Base-by-base conservation (phyloP, 1,140 invertebrate species). In the Meteorus sp. region DNA sequence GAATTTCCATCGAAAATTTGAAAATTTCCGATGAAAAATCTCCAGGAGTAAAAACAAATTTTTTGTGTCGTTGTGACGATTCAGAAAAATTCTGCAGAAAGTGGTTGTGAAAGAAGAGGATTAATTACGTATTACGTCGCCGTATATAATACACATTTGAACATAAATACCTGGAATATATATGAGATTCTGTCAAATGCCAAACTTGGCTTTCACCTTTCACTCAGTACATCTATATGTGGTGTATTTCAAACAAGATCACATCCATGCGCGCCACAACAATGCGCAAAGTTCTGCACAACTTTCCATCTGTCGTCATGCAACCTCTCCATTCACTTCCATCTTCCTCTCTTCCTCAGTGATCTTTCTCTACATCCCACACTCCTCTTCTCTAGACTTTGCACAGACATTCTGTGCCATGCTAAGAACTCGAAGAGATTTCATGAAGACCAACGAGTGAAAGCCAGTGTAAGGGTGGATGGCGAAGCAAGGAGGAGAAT, bases 231-330 rank as follows among this genome's bases (percentile, higher is more conserved):
- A 25, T n/a, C 35, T 13, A n/a, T 39, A 39, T 19, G 25, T 33
- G 11, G 19, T 51, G 39, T 60, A 44, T 59, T 54, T 59, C 58
- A 67, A 65, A 65, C 68, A 69, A 70, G 64, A 67, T 70, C 59
- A 64, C 60, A 66, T 60, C 68, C 56, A 57, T 22, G 48, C 47
- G 57, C 60, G 59, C 69, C 67, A 69, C 69, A 71, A 68, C 47
- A 50, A 50, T 50, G 47, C 47, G 9, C 47, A 13, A 50, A 50
- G 27, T 50, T 50, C 27, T 50, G 25, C 3, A 13, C 2, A 27
- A 50, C 13, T 19, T 50, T 15, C 13, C n/a, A 13, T 50, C 47
- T 33, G 27, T 31, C 29, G 27, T 50, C n/a, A 43, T 11, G 41
- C 8, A 6, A 17, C 22, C 6, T 43, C 41, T 43, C 17, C 15